Evolutionary conservation across 2,888 invertebrate genomes (phyloP).

Genomic region (Thera britannica): DNA sequence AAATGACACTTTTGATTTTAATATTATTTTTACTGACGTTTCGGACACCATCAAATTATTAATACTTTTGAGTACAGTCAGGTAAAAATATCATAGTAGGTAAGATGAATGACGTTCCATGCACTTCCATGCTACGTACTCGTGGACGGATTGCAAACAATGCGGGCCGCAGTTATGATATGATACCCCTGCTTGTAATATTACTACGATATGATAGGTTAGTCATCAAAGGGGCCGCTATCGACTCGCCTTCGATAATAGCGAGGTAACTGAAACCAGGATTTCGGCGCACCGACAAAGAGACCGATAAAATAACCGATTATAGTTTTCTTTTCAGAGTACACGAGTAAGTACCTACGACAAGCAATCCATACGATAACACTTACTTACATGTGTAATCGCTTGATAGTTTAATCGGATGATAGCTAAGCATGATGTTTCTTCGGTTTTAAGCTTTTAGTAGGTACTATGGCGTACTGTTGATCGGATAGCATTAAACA

Average conservation of each 20-base stretch:
- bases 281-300: slow-evolving; percentile 83
- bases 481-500: neutral
- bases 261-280: slow-evolving; percentile 73
- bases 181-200: slow-evolving; percentile 58
- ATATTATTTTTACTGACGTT: no score
- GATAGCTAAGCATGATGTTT: slow-evolving; percentile 18
- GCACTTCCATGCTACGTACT: neutral
- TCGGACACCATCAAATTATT: no score
- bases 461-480: neutral
- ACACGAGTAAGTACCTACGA: slow-evolving; percentile 55
- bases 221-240: slow-evolving; percentile 81
- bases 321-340: slow-evolving; percentile 76
- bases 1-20: no score
- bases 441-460: slow-evolving; percentile 4
- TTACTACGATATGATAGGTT: slow-evolving; percentile 63
- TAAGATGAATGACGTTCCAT: no score
- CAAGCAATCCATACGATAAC: slow-evolving; percentile 67
- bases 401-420: slow-evolving; percentile 35
- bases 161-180: slow-evolving; percentile 13
- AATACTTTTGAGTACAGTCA: no score
- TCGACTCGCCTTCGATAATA: slow-evolving; percentile 69
- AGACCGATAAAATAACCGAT: slow-evolving; percentile 70
- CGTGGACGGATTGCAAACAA: slow-evolving; percentile 1
- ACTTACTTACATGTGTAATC: slow-evolving; percentile 64
- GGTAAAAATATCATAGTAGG: no score